These are phyloP conservation scores for Psittacula echo DNA, from an alignment of 2,797 vertebrate species.

Conservation along the genomic window DNA sequence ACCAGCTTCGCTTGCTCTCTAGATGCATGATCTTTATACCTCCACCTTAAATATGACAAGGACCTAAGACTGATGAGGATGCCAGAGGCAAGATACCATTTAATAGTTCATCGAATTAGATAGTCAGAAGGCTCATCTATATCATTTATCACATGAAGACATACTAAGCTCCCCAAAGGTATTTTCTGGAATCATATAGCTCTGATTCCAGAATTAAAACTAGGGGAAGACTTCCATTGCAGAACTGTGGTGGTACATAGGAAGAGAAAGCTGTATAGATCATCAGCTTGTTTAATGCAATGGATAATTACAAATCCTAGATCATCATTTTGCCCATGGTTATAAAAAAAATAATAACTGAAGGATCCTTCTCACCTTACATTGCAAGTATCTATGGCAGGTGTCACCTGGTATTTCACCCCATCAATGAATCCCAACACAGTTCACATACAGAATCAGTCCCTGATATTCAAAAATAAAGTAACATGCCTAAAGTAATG, in stretches of 20 bases:
- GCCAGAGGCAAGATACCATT: constrained; percentile 12
- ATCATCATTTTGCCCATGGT: background rate
- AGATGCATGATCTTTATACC: background rate
- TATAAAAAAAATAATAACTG: background rate
- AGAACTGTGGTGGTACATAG: background rate
- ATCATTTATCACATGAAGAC: background rate
- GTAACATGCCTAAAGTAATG: background rate
- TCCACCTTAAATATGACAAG: background rate
- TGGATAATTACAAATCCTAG: background rate
- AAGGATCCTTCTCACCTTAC: background rate
- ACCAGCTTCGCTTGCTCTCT: background rate
- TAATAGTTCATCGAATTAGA: background rate
- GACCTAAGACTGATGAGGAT: background rate
- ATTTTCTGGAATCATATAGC: background rate
- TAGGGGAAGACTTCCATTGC: background rate
- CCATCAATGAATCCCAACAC: background rate
- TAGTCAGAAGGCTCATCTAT: background rate
- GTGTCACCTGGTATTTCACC: background rate
- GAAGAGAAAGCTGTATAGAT: background rate
- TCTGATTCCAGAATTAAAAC: background rate
- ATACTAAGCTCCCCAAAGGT: background rate
- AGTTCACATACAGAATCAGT: background rate
- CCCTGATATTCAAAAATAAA: background rate
- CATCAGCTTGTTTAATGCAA: background rate
- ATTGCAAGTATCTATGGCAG: background rate